Evolutionary conservation across 2,888 invertebrate species (phyloP), one percentile per base, ranked within the genome.

Genomic region (Anarsia innoxiella): DNA sequence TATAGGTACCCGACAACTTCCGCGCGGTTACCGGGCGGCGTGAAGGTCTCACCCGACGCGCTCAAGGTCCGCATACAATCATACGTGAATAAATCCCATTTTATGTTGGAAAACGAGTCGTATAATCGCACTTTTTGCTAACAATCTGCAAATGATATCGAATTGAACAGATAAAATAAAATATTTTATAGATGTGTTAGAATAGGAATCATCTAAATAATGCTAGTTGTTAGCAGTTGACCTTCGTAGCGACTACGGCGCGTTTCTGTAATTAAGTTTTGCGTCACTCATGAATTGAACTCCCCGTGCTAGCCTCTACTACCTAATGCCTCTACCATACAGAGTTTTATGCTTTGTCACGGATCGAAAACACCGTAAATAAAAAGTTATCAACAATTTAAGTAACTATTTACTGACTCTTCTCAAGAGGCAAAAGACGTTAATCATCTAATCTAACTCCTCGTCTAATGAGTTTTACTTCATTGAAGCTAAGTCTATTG

Each of bases 11-110:
- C 70, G 75, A 61, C 78, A 66, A 82, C 80, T 84, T 84, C 83
- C 83, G 83, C 83, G 80, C 83, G 72, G 83, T 83, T 82, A 84
- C 83, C 63, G n/a, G n/a, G n/a, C n/a, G 70, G 68, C 78, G 77
- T 73, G 82, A 83, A 83, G 83, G 83, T 80, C 83, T 82, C 73
- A 66, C 72, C 70, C 65, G 66, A 63, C 67, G 68, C 62, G 72
- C 77, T 82, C 83, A 84, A 83, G 83, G 83, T 84, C 77, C 69
- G 73, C 70, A 74, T 74, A 83, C 77, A 79, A 76, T 79, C 79
- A 75, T 80, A 80, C 73, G 66, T 74, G 72, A 73, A 77, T 79
- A 77, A 78, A 79, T 76, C 74, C 62, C 59, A 79, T 69, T 78
- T 80, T 73, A 73, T 66, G 62, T 65, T 60, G 55, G 64, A 73